These are phyloP conservation scores for Ganaspis brasiliensis DNA, from an alignment of 2,888 invertebrate genomes.

Conservation along the genomic window DNA sequence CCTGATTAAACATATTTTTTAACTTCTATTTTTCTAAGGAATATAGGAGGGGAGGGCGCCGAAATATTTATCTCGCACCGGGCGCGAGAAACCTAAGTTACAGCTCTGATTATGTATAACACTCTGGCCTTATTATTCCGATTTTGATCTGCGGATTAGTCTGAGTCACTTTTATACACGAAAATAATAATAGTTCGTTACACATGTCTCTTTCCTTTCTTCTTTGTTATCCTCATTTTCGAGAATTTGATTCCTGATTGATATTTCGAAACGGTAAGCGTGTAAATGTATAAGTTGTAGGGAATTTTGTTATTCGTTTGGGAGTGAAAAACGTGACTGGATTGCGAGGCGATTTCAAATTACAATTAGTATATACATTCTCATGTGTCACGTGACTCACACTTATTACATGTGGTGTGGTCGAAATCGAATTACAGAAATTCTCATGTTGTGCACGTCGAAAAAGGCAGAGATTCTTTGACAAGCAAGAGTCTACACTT, in stretches of 20 bases:
- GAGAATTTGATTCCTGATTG: conserved; percentile 30
- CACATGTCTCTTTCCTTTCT: not conserved
- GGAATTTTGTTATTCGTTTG: conserved; percentile 27
- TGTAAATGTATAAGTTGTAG: not conserved
- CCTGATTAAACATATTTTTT: too few relatives aligned
- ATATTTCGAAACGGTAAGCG: conserved; percentile 15
- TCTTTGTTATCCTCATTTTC: not conserved
- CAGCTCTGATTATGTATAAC: too few relatives aligned
- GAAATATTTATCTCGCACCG: too few relatives aligned
- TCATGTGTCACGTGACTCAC: conserved; percentile 32
- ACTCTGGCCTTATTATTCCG: not conserved
- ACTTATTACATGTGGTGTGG: conserved; percentile 25
- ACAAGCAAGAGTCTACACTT: conserved; percentile 14
- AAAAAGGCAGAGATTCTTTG: conserved; percentile 14
- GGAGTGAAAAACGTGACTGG: conserved; percentile 28
- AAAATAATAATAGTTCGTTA: not conserved
- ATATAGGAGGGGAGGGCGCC: too few relatives aligned
- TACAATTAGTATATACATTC: conserved; percentile 39
- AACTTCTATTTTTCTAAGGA: too few relatives aligned
- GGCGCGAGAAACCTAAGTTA: too few relatives aligned
- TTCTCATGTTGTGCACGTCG: conserved; percentile 32
- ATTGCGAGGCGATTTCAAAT: conserved; percentile 18
- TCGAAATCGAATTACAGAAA: conserved; percentile 37
- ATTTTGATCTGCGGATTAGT: too few relatives aligned
- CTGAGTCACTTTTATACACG: not conserved